Conservation (phyloP, 2,113 vertebrate genomes). For the Axis porcinus region DNA sequence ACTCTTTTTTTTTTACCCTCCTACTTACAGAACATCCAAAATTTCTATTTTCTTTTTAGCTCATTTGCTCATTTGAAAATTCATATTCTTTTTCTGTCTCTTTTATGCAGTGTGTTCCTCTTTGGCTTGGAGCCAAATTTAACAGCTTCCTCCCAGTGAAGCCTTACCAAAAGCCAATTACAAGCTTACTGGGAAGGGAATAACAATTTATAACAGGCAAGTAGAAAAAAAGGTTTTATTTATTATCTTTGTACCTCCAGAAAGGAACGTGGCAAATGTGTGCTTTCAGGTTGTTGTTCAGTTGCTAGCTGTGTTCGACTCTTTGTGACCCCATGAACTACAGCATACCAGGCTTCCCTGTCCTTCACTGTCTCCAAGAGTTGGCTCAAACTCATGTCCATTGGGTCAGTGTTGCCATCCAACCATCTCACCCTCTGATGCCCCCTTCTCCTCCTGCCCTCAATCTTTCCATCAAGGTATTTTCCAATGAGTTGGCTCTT, state of each 20-base stretch:
- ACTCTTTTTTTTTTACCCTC: background rate
- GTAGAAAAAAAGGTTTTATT: background rate
- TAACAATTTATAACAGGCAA: background rate
- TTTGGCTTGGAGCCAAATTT: background rate
- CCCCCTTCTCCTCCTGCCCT: background rate
- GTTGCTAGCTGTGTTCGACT: background rate
- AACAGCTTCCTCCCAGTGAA: background rate
- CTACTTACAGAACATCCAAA: background rate
- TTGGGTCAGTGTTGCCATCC: background rate
- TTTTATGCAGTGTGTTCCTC: background rate
- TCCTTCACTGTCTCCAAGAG: background rate
- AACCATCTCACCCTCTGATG: background rate
- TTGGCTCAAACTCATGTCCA: background rate
- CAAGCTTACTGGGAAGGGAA: background rate
- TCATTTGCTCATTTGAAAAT: background rate
- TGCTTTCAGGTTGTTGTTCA: background rate
- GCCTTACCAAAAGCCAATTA: background rate
- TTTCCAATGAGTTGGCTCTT: background rate
- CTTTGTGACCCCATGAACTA: background rate
- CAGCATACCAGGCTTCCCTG: background rate
- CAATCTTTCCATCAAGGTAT: background rate
- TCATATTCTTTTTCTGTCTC: background rate
- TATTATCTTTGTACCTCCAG: background rate
- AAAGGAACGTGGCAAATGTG: background rate
- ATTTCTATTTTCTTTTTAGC: background rate